These are phyloP conservation scores for Panthera tigris DNA, from an alignment of 2,113 vertebrate species.

Conservation along the genomic window DNA sequence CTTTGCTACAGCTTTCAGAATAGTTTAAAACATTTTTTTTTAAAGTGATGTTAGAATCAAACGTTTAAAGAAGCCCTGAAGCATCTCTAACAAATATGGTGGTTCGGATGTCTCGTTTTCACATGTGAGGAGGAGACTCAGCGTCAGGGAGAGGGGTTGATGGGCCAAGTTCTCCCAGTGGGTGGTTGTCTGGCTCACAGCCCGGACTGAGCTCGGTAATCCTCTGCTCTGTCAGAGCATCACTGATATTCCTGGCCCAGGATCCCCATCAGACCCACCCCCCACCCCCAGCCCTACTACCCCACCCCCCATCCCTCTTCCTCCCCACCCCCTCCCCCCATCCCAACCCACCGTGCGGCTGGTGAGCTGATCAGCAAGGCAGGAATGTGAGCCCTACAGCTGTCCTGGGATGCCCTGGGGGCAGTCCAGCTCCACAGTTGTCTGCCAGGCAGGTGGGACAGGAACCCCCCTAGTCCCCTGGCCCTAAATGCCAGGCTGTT, in stretches of 20 bases:
- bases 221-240: neutral
- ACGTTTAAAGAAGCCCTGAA: neutral
- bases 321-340: neutral
- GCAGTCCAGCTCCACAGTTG: neutral
- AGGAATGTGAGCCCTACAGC: neutral
- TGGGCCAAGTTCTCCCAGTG: neutral
- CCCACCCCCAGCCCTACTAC: neutral
- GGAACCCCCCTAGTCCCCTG: neutral
- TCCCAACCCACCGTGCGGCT: accelerated
- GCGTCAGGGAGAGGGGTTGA: neutral
- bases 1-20: neutral
- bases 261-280: neutral
- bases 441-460: neutral
- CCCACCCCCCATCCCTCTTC: neutral
- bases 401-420: neutral
- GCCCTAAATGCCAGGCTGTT: neutral
- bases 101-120: neutral
- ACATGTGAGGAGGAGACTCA: neutral
- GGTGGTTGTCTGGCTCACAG: neutral
- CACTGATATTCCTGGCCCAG: neutral
- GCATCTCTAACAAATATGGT: neutral
- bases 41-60: neutral
- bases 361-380: neutral
- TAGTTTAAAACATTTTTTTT: neutral
- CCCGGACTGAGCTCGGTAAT: neutral